Base-by-base conservation (phyloP, 2,113 vertebrate species). In the Mastomys natalensis region DNA sequence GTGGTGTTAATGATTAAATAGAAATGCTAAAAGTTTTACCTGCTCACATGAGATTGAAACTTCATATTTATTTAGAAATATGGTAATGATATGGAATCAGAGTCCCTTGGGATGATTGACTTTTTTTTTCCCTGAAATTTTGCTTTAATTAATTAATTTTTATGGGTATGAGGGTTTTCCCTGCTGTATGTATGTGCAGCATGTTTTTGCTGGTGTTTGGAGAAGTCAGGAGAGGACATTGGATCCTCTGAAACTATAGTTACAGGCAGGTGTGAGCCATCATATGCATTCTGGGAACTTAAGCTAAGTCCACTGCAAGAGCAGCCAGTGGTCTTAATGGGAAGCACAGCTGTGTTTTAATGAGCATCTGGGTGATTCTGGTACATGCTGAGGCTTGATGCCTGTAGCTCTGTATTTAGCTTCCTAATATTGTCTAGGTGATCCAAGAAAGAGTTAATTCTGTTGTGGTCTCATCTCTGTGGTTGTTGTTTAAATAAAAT, bases 31-130 rank as follows among this genome's bases (percentile, higher is more conserved):
- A 58, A 15, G 9, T 31, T 62, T 62, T 51, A 37, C 11, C 81
- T 84, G n/a, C 84, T 88, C 24, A 88, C 26, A 37, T 96, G 55
- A 64, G 87, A 84, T 73, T 87, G 62, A 94, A 72, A 72, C 58
- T 51, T 16, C 43, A 12, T 48, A 48, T 86, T 37, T 48, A 22
- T 48, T 48, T 64, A 22, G 76, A 90, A 86, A 60, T 76, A 11
- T 62, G 13, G 12, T 81, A 68, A 74, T 37, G 4, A 29, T 88
- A 37, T 40, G 60, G 53, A 91, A 68, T 66, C 40, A 58, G 53
- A 93, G 90, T 29, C 55, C 82, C 31, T 48, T 15, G 16, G 55
- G 2, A 9, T 11, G 7, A 15, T 51, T 40, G n/a, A 58, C 9
- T 62, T 0, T 45, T 43, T 22, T 31, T 85, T 76, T 22, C 13